Conservation (phyloP, 2,797 vertebrate species). For the Triplophysa bombifrons region DNA sequence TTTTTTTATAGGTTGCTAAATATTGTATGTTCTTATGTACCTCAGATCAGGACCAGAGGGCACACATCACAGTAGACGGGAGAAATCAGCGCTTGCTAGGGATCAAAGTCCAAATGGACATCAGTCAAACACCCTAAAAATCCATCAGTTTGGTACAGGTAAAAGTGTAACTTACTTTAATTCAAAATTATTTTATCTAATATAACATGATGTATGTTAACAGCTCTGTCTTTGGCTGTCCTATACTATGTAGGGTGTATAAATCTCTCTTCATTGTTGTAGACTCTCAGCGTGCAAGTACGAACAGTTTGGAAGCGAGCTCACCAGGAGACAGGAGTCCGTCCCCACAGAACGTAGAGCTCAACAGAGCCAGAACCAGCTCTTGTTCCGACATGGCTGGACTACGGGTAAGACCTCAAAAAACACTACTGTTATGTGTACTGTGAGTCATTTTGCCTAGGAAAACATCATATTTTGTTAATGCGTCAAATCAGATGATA, state of each 20-base stretch:
- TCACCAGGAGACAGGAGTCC: conserved; percentile 38
- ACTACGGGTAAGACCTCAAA: conserved; percentile 63
- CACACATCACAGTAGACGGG: conserved; percentile 66
- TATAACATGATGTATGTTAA: not conserved
- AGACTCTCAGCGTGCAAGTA: conserved; percentile 22
- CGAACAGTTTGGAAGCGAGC: not conserved
- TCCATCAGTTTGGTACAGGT: conserved; percentile 63
- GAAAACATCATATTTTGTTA: conserved; percentile 2
- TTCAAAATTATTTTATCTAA: not conserved
- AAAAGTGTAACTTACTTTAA: not conserved
- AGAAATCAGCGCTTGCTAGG: conserved; percentile 66
- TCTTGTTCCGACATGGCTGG: conserved; percentile 78
- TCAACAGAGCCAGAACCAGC: conserved; percentile 61
- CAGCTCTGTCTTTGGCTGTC: not conserved
- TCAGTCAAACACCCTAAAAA: conserved; percentile 52
- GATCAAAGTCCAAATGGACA: conserved; percentile 59
- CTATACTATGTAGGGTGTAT: not conserved
- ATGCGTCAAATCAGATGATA: not conserved
- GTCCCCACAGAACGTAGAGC: conserved; percentile 58
- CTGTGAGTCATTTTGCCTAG: not conserved
- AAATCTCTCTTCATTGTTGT: not conserved
- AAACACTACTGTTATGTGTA: not conserved
- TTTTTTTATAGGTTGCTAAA: not conserved
- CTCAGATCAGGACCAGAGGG: conserved; percentile 62
- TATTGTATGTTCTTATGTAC: conserved; percentile 48